Percentiles rank a stretch among this genome's conserved stretches.
These are phyloP conservation scores for Melozone crissalis DNA, from an alignment of 2,113 vertebrate genomes.

Conservation along the genomic window DNA sequence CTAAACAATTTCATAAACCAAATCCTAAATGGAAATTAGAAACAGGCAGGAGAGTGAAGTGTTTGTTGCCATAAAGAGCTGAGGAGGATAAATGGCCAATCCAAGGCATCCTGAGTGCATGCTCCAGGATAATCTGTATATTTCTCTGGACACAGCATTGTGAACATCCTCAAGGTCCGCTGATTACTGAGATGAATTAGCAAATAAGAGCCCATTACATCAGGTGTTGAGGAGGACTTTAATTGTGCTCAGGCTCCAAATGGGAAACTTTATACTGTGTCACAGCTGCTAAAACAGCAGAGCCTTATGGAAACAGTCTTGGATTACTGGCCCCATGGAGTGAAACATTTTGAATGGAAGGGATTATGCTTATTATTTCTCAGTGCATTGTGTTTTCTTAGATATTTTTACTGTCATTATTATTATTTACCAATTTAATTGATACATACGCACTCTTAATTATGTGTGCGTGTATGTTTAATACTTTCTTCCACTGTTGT, in stretches of 20 bases:
- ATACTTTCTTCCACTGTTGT: background rate
- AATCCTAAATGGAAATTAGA: constrained; percentile 12
- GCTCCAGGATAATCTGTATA: constrained; percentile 20
- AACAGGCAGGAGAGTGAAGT: background rate
- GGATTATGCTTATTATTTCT: constrained; percentile 56
- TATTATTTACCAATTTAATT: background rate
- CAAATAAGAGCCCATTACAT: constrained; percentile 40
- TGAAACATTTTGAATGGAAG: constrained; percentile 49
- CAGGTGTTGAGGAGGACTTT: constrained; percentile 41
- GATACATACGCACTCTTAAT: background rate
- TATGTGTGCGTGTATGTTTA: background rate
- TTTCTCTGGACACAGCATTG: background rate
- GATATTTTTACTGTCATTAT: background rate
- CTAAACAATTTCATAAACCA: background rate
- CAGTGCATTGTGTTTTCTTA: background rate
- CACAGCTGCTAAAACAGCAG: constrained; percentile 59
- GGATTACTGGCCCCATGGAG: constrained; percentile 54
- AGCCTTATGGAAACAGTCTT: constrained; percentile 39
- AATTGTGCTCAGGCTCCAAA: constrained; percentile 43
- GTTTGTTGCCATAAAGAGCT: background rate
- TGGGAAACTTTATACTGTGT: constrained; percentile 54
- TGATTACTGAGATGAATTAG: constrained; percentile 35
- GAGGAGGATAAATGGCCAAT: constrained; percentile 32
- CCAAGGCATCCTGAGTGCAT: background rate
- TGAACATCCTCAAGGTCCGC: background rate